Base-by-base conservation (phyloP, 2,888 invertebrate species). In the Heteropelma amictum region DNA sequence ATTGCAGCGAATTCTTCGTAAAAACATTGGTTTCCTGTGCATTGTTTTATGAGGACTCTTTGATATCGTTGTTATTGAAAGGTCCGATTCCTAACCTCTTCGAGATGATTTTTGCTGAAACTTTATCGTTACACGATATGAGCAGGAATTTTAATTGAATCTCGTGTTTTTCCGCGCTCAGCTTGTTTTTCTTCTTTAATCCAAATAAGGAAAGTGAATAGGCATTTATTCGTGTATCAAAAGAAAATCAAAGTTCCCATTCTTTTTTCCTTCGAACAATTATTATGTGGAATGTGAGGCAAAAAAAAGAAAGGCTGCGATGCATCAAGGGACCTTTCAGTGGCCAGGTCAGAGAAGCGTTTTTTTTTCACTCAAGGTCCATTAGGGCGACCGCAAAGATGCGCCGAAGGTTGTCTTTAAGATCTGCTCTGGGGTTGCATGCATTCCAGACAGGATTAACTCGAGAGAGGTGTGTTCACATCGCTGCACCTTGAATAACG, bases 321-420 rank as follows among this genome's bases (percentile, higher is more conserved):
- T 23, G 17, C 3, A 28, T 12, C 40, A 14, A 7, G 47, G 33
- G 33, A n/a, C 19, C 10, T 47, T 35, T 19, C 1, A n/a, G 33
- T 33, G 17, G 23, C 33, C 53, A 47, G 70, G 49, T 65, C 53
- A 61, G 60, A 70, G 35, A 35, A 61, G 40, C 33, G 30, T 61
- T 56, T 70, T 54, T 61, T 33, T n/a, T n/a, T n/a, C 40, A 30
- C 54, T 38, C 54, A 53, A 26, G 60, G 33, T 65, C 65, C 70
- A 75, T 71, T 75, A 74, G 64, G 23, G 60, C 47, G 64, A 51
- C 64, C 58, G 64, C 65, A 65, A 72, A 72, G 58, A 58, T 33
- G 61, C 72, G 47, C 47, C 58, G 69, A 73, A 69, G 69, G 73
- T 53, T 69, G 53, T 45, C 28, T 58, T 26, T 14, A 42, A 19